Conservation (phyloP, 2,113 vertebrate genomes). For the Rhinogobius similis region DNA sequence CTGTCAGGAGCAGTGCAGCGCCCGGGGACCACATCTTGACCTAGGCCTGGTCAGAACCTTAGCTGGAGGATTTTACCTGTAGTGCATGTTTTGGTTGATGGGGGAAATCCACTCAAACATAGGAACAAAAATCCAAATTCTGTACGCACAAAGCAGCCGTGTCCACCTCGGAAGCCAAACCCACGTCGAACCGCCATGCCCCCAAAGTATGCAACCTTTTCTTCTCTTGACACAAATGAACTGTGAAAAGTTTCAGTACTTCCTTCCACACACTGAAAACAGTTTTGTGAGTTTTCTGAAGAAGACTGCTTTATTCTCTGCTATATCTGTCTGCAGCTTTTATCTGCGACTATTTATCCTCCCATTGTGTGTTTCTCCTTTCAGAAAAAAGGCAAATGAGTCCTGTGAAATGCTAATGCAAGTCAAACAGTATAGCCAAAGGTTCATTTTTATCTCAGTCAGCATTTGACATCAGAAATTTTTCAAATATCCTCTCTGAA, state of each 20-base stretch:
- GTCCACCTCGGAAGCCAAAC: no score
- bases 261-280: neutral
- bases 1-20: no score
- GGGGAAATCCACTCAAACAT: no score
- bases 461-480: neutral
- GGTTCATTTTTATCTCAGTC: neutral
- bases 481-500: neutral
- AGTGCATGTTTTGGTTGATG: no score
- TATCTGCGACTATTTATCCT: neutral
- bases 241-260: neutral
- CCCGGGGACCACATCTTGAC: no score
- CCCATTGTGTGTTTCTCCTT: conserved; percentile 6
- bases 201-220: neutral
- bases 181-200: no score
- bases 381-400: neutral
- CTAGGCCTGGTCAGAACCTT: no score
- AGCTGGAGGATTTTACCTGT: no score
- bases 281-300: neutral
- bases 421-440: conserved; percentile 4
- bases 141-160: no score
- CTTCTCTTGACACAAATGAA: no score
- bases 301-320: neutral
- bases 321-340: conserved; percentile 1
- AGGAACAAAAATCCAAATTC: no score
- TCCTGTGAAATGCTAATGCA: conserved; percentile 6